Evolutionary conservation across 2,888 invertebrate species (phyloP), one percentile per base, ranked within the genome.

Genomic region (Arge pagana): DNA sequence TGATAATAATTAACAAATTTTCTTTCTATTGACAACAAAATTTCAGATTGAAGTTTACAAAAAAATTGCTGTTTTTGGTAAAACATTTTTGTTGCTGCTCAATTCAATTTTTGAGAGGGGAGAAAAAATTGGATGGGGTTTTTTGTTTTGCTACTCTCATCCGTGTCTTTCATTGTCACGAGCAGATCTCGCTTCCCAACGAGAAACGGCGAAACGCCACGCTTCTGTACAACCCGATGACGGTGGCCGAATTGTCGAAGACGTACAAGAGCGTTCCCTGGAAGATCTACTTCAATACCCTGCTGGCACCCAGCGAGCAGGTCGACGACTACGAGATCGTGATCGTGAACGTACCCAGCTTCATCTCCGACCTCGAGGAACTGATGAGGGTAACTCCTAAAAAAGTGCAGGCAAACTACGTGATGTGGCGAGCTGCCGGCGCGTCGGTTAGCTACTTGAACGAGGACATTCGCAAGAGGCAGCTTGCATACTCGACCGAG

Each of bases 121-220:
- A n/a, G 16, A 23, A 15, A 21, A 19, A 21, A 16, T 10, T 18
- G 28, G 7, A 7, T 10, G 13, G 15, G 16, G 13, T 21, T 30
- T 24, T 30, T 37, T 13, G 39, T 50, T 24, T 33, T 18, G 52
- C 15, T 18, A 19, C 43, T 37, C 37, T 19, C 26, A 39, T 48
- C 53, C 59, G 61, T 53, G 52, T 54, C 60, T 72, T 18, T 23
- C 3, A 10, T 23, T 4, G 8, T 13, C 10, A 23, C 13, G n/a
- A 4, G n/a, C 72, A 92, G 91, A 90, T 90, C 65, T 92, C 92
- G 5, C 79, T 90, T 71, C 93, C 94, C 4, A 85, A 88, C 64
- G 96, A 96, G 72, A 90, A 96, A 77, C 84, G 96, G 36, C 85
- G 96, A 58, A 94, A 96, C 73, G 92, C 93, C 5, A 89, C 91